A percentile compares a stretch with the other conserved stretches of the same genome.
Conservation (phyloP, 2,797 vertebrate species). For the Helicolenus hilgendorfi region DNA sequence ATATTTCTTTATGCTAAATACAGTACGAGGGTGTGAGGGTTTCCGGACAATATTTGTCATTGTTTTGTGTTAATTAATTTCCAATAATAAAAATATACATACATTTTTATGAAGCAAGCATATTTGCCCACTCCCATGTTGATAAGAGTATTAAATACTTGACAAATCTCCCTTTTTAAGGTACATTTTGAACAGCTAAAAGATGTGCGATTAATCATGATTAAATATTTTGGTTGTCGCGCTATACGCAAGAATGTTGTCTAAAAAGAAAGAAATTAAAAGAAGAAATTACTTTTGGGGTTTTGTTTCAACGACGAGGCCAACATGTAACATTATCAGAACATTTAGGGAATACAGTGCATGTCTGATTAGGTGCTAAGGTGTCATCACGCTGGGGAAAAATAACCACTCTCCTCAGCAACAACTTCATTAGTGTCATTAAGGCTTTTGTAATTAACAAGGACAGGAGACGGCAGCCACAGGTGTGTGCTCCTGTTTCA, state of each 20-base stretch:
- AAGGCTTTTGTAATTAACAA: conserved; percentile 14
- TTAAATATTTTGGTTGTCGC: background rate
- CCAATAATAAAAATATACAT: no score
- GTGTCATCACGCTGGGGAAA: background rate
- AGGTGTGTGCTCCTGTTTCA: background rate
- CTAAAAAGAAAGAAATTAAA: background rate
- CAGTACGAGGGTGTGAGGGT: no score
- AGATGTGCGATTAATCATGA: no score
- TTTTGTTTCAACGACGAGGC: background rate
- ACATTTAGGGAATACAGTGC: background rate
- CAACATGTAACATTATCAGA: background rate
- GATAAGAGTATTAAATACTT: no score
- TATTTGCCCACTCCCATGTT: no score
- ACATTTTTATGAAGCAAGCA: accelerated
- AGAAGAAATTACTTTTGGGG: background rate
- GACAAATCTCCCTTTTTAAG: no score
- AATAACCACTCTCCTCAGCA: conserved; percentile 9
- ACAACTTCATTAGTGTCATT: conserved; percentile 51
- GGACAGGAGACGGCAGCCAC: background rate
- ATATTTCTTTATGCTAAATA: no score
- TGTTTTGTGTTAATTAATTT: accelerated
- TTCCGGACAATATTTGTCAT: no score
- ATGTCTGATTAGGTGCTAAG: background rate
- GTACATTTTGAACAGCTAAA: no score
- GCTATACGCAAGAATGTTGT: background rate